Evolutionary conservation across 2,888 invertebrate species (phyloP).

Genomic region (Noctua fimbriata): DNA sequence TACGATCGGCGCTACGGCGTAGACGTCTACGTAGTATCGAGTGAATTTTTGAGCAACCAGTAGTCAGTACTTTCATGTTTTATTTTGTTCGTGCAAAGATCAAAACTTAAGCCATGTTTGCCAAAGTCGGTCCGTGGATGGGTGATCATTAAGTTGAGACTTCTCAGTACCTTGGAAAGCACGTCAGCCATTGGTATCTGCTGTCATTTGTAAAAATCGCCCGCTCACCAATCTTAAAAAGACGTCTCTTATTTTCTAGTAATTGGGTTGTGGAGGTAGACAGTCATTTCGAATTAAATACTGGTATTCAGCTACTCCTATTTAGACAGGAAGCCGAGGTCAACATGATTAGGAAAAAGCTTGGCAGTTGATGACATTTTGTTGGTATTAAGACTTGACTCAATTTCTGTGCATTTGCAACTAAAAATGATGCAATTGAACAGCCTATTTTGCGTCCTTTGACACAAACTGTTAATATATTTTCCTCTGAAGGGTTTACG

Average conservation of each 20-base stretch:
- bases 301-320: not conserved
- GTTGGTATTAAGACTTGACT: not conserved
- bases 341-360: not conserved
- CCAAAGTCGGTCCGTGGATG: not conserved
- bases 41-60: constrained; percentile 25
- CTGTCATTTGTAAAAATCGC: not conserved
- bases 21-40: constrained; percentile 38
- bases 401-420: not conserved
- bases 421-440: not conserved
- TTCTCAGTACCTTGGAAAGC: not conserved
- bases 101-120: not conserved
- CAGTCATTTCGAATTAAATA: not conserved
- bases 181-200: not conserved
- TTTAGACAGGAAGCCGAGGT: not conserved
- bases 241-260: not conserved
- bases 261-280: not conserved
- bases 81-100: not conserved
- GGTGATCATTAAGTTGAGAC: not conserved
- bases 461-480: not conserved
- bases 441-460: not conserved
- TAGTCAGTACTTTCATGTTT: not conserved
- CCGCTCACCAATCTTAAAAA: not conserved
- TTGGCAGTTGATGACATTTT: not conserved
- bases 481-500: not conserved
- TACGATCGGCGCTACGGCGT: constrained; percentile 48